A percentile compares a stretch with the other conserved stretches of the same genome.
phyloP scores from a whole-genome alignment of 2,113 vertebrate species.

The Xiphias gladius region DNA sequence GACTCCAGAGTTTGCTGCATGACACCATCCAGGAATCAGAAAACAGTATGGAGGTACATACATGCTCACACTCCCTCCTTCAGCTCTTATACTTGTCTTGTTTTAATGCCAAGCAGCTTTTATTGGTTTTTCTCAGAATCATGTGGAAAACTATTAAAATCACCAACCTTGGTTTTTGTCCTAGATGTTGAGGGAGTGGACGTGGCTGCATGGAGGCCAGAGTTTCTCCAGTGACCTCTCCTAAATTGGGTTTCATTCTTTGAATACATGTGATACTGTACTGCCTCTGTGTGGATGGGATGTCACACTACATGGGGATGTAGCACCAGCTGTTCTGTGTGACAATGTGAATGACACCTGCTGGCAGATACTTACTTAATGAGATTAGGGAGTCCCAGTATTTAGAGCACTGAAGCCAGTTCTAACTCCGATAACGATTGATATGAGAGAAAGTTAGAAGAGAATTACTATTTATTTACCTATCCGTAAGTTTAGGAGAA shows the following conservation, averaged over 20 bases:
- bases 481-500: neutral
- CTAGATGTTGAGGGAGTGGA: constrained; percentile 81
- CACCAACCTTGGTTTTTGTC: constrained; percentile 12
- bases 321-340: neutral
- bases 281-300: constrained; percentile 72
- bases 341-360: constrained; percentile 26
- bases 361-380: constrained; percentile 19
- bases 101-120: neutral
- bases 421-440: neutral
- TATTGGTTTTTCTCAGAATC: neutral
- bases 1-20: constrained; percentile 83
- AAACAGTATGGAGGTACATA: constrained; percentile 75
- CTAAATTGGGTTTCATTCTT: constrained; percentile 18
- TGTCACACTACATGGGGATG: constrained; percentile 35
- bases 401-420: neutral
- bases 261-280: constrained; percentile 9
- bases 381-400: neutral
- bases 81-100: neutral
- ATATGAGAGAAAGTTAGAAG: neutral
- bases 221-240: constrained; percentile 77
- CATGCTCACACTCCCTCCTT: neutral
- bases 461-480: constrained; percentile 14
- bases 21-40: constrained; percentile 84
- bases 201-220: constrained; percentile 73
- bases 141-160: neutral